Base-by-base conservation (phyloP, 2,113 vertebrate species). In the Mustela nigripes region DNA sequence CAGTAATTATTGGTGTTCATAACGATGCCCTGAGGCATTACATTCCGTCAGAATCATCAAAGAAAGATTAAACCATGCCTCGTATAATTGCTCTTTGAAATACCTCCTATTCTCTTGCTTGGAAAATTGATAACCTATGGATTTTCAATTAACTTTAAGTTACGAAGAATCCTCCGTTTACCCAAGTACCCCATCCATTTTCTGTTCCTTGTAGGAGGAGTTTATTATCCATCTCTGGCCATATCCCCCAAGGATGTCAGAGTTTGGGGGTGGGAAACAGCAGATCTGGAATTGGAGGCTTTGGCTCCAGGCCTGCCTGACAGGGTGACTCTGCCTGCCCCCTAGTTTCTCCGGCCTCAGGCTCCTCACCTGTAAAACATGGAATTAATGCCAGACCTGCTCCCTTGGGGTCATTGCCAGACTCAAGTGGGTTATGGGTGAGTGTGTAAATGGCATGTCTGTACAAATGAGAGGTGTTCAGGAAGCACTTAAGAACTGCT, bases 101-200 rank as follows among this genome's bases (percentile, higher is more conserved):
- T 45, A 94, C 56, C 83, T 97, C 62, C 93, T 94, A 16, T 88
- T 89, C 96, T 80, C 91, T 50, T 89, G 69, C 97, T 96, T 80
- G 36, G 84, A 97, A 96, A 97, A 97, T 97, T 96, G 95, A 98
- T 97, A 97, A 96, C 93, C 95, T 97, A 97, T 96, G 93, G 97
- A 97, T 98, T 97, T 97, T 97, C 97, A 92, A 92, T 97, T 98
- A 97, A 96, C 91, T 95, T 90, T 24, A 94, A 95, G 93, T 97
- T 95, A 71, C 42, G 2, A 78, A 90, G 96, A 96, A 76, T 87
- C 83, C 96, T 95, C 93, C 33, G 58, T 96, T 96, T 96, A 86
- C 73, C 18, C 45, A 45, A 89, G 67, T 73, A 73, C 67, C 48
- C 31, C n/a, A 85, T 95, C 71, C 86, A 79, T 84, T 95, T 90